Percentiles rank a stretch among this genome's conserved stretches.
phyloP scores from a whole-genome alignment of 2,888 invertebrate species.

The Watsonalla cultraria region DNA sequence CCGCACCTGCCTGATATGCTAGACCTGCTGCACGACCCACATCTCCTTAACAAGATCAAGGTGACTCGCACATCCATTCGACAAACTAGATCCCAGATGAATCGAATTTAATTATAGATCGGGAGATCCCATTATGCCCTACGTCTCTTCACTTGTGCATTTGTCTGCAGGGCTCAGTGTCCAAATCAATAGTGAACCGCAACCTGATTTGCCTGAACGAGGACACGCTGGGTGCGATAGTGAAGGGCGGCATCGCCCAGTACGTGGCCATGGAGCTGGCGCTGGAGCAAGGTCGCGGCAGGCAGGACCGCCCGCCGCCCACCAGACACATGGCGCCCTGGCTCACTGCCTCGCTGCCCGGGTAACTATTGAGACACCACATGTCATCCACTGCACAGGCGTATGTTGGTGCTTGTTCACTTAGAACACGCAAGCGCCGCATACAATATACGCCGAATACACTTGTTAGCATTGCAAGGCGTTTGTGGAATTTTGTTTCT shows the following conservation, averaged over 20 bases:
- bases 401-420: not conserved
- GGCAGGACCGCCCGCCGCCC: slow-evolving; percentile 36
- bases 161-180: slow-evolving; percentile 58
- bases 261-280: slow-evolving; percentile 96
- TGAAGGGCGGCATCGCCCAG: slow-evolving; percentile 97
- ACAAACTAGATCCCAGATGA: too few species aligned
- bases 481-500: too few species aligned
- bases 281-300: slow-evolving; percentile 90
- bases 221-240: slow-evolving; percentile 96
- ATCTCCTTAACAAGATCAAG: slow-evolving; percentile 97
- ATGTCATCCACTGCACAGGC: too few species aligned
- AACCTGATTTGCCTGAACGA: slow-evolving; percentile 87
- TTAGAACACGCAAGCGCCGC: too few species aligned
- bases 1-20: slow-evolving; percentile 95
- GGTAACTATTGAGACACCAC: slow-evolving; percentile 36
- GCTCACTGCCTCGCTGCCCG: slow-evolving; percentile 78
- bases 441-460: too few species aligned
- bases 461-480: too few species aligned
- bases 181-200: slow-evolving; percentile 75
- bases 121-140: too few species aligned
- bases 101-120: too few species aligned
- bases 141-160: not conserved
- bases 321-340: slow-evolving; percentile 84
- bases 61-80: slow-evolving; percentile 57
- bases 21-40: slow-evolving; percentile 97